phyloP scores from a whole-genome alignment of 2,113 vertebrate genomes.

The Neotoma lepida region DNA sequence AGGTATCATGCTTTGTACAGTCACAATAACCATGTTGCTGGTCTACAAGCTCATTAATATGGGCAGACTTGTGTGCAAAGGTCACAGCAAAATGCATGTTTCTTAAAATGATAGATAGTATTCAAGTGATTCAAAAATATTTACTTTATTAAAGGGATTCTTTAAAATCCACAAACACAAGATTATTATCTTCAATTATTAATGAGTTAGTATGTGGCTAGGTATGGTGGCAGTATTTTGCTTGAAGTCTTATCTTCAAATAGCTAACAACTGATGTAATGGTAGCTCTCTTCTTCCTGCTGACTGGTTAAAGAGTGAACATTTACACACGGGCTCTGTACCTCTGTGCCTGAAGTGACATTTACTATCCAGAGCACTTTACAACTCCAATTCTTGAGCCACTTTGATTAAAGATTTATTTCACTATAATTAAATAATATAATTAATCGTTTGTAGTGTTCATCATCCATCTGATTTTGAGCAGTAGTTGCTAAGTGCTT shows the following conservation, averaged over 20 bases:
- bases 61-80: neutral
- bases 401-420: neutral
- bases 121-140: neutral
- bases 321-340: neutral
- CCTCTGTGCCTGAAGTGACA: neutral
- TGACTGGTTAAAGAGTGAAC: neutral
- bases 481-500: neutral
- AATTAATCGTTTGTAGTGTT: neutral
- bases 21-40: neutral
- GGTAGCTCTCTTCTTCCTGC: neutral
- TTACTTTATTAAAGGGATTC: neutral
- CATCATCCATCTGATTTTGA: neutral
- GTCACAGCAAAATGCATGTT: neutral
- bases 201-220: neutral
- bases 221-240: neutral
- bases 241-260: slow-evolving; percentile 18
- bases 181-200: slow-evolving; percentile 3
- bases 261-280: neutral
- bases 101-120: neutral
- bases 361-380: neutral
- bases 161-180: slow-evolving; percentile 20
- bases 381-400: neutral
- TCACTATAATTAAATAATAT: neutral
- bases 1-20: neutral
- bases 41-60: neutral